Evolutionary conservation across 2,888 invertebrate species (phyloP).

Genomic region (Prenolepis imparis): DNA sequence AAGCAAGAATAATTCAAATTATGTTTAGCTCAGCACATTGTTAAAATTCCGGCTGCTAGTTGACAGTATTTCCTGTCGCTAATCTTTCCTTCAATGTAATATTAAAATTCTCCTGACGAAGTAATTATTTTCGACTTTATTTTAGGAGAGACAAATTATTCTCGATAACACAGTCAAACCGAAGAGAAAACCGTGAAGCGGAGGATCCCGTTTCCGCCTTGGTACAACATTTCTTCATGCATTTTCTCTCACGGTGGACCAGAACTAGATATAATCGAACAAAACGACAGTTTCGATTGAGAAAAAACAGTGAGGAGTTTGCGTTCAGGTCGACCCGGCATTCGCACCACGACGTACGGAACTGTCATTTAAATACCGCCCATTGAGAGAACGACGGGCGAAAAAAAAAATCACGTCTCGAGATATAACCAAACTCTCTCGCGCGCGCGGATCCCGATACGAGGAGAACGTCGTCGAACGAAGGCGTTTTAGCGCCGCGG

Average conservation of each 20-base stretch:
- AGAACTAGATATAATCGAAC: neutral
- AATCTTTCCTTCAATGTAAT: neutral
- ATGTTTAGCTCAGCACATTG: slow-evolving; percentile 2
- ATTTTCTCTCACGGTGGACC: neutral
- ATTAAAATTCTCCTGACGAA: too few relatives aligned
- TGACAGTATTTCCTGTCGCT: neutral
- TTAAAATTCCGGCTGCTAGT: neutral
- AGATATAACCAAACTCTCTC: slow-evolving; percentile 41
- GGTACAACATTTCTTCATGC: neutral
- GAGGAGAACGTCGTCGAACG: neutral
- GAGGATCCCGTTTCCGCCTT: neutral
- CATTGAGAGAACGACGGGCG: slow-evolving; percentile 57
- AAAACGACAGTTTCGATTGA: neutral
- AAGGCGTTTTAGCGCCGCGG: neutral
- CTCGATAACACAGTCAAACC: neutral
- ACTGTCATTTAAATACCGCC: slow-evolving; percentile 77
- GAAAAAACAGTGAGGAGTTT: slow-evolving; percentile 10
- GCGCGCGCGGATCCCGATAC: neutral
- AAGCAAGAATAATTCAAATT: neutral
- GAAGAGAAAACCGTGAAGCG: neutral
- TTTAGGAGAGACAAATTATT: neutral
- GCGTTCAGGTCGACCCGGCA: neutral
- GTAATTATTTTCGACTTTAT: slow-evolving; percentile 4
- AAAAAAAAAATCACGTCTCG: neutral
- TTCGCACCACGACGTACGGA: neutral